Base-by-base conservation (phyloP, 2,797 vertebrate genomes). In the Aeoliscus strigatus region DNA sequence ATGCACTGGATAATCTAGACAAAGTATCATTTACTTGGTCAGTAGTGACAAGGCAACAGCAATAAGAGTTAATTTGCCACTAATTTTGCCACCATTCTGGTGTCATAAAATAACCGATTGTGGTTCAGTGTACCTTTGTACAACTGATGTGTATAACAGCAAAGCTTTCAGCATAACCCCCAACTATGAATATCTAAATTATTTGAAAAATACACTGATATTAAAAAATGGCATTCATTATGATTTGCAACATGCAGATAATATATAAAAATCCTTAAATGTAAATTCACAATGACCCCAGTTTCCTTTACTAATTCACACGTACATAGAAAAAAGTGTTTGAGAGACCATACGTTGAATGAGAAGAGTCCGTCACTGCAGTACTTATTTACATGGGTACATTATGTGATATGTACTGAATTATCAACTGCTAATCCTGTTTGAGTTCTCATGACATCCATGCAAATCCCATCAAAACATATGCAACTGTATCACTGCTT, bases 371-470 rank as follows among this genome's bases (percentile, higher is more conserved):
- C 39, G 55, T 27, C 11, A 11, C 23, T n/a, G n/a, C n/a, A n/a
- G n/a, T n/a, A 9, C 12, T 10, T 18, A 53, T 24, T 40, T 18
- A 27, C 30, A 9, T 32, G n/a, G 37, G 47, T 43, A 53, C 24
- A 12, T 35, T 26, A 45, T 10, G 35, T 26, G 40, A 50, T 9
- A 30, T 48, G 45, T 28, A 27, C 38, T 29, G 30, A 68, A 63
- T 66, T 44, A 55, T 56, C 36, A 30, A 39, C 34, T 6, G 7
- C 48, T 49, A 30, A 44, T 49, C 42, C 30, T 27, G 15, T 36
- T n/a, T 10, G 0, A 14, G 31, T 51, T 60, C 53, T 51, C 27
- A 30, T 57, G 47, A 58, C 54, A 63, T 39, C 54, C 56, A 54
- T 50, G 42, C 31, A 55, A 31, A 51, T 38, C 23, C 18, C 16